Evolutionary conservation across 2,797 vertebrate genomes (phyloP).

Genomic region (Sciurus carolinensis): DNA sequence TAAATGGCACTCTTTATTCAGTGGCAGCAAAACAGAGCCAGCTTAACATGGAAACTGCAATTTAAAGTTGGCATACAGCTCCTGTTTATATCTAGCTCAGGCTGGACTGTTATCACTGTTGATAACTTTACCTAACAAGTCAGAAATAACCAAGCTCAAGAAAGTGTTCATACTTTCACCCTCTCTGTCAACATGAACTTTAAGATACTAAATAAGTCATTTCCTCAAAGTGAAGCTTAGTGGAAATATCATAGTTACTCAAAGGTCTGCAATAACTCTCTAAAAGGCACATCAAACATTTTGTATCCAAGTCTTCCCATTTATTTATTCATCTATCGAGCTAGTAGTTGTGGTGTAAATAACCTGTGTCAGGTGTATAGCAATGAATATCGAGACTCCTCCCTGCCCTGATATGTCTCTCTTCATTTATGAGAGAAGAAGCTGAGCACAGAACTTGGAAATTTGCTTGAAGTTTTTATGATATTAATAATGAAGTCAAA

Average conservation of each 20-base stretch:
- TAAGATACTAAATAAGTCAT: constrained; percentile 79
- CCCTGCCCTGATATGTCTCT: background rate
- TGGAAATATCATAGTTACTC: constrained; percentile 61
- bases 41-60: constrained; percentile 69
- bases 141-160: constrained; percentile 75
- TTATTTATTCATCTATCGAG: background rate
- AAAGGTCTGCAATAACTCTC: constrained; percentile 26
- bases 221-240: constrained; percentile 39
- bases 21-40: constrained; percentile 70
- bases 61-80: constrained; percentile 75
- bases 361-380: background rate
- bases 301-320: background rate
- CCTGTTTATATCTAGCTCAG: constrained; percentile 64
- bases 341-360: background rate
- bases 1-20: constrained; percentile 76
- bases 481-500: background rate
- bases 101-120: constrained; percentile 70
- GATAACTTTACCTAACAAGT: constrained; percentile 74
- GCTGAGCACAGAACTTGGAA: background rate
- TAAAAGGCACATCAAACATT: background rate
- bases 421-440: background rate
- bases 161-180: constrained; percentile 69
- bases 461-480: background rate
- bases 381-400: background rate
- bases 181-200: constrained; percentile 83